These are phyloP conservation scores for Drosophila orosa DNA, from an alignment of 1,140 invertebrate species.

Conservation along the genomic window DNA sequence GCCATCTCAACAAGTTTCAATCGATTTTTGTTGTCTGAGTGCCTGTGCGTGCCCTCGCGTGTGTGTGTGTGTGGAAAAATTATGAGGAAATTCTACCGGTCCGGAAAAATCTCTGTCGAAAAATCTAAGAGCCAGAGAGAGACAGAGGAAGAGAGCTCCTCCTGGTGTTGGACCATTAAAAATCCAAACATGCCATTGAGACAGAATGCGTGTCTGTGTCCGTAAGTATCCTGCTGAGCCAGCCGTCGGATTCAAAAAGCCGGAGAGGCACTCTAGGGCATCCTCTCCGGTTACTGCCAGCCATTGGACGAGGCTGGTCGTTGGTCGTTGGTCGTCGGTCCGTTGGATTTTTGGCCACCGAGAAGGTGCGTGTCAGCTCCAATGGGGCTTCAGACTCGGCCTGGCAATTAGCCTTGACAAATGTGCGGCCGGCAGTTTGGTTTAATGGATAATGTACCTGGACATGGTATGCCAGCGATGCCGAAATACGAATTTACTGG, in stretches of 20 bases:
- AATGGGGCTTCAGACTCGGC: constrained; percentile 56
- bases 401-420: constrained; percentile 74
- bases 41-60: not conserved
- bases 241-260: constrained; percentile 29
- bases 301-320: constrained; percentile 14
- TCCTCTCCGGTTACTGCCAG: constrained; percentile 20
- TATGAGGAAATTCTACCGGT: constrained; percentile 32
- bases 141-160: not conserved
- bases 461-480: constrained; percentile 40
- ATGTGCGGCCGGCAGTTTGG: constrained; percentile 71
- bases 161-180: constrained; percentile 59
- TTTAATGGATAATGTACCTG: constrained; percentile 75
- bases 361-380: constrained; percentile 65
- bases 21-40: constrained; percentile 40
- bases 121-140: constrained; percentile 17
- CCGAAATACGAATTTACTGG: constrained; percentile 41
- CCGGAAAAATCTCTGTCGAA: constrained; percentile 42
- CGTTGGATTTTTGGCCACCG: constrained; percentile 11
- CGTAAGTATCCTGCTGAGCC: constrained; percentile 55
- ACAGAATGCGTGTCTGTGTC: constrained; percentile 46
- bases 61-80: constrained; percentile 39
- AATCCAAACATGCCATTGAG: constrained; percentile 64
- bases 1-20: constrained; percentile 55
- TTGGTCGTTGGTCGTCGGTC: constrained; percentile 5
- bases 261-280: constrained; percentile 37